Base-by-base conservation (phyloP, 1,140 invertebrate genomes). In the Brachystomella parvula region DNA sequence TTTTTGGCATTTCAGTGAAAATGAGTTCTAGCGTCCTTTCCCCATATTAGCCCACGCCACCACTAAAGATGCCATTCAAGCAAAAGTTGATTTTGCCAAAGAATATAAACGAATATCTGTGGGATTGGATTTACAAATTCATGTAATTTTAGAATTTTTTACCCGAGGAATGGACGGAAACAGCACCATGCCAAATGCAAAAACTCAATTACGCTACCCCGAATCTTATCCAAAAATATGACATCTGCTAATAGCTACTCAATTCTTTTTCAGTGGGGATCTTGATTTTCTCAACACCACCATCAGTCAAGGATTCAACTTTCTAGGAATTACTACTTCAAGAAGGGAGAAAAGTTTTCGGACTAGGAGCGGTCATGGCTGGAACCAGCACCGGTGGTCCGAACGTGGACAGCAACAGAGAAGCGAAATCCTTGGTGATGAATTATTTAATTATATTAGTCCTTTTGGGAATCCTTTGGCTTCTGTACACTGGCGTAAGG, bases 371-470 rank as follows among this genome's bases (percentile, higher is more conserved):
- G 6, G n/a, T 33, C 32, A 68, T 58, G 33, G 39, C 35, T 62
- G 65, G 65, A 47, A 47, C 60, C 6, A 53, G 9, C 6, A 19
- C 9, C 21, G 24, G 12, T 3, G 24, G 15, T 15, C 6, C 35
- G 6, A 19, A 19, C 6, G 49, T 53, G 49, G 71, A 72, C 56
- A 53, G 67, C 2, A 70, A 73, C 47, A 65, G 70, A 29, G 72
- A 74, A 60, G 73, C 73, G 24, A 61, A 65, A 21, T 74, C 75
- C 44, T 66, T 76, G 29, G 68, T 75, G 15, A 66, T 76, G 33
- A 76, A 75, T 62, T 76, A 76, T 68, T 60, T 75, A 32, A 75
- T 76, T 49, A 70, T 76, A 24, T 65, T 76, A 17, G 68, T 76
- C 12, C 69, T 76, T 15, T 64, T 76, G 17, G 65, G 63, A 6